Conservation (phyloP, 1,140 invertebrate species). For the Nephotettix cincticeps region DNA sequence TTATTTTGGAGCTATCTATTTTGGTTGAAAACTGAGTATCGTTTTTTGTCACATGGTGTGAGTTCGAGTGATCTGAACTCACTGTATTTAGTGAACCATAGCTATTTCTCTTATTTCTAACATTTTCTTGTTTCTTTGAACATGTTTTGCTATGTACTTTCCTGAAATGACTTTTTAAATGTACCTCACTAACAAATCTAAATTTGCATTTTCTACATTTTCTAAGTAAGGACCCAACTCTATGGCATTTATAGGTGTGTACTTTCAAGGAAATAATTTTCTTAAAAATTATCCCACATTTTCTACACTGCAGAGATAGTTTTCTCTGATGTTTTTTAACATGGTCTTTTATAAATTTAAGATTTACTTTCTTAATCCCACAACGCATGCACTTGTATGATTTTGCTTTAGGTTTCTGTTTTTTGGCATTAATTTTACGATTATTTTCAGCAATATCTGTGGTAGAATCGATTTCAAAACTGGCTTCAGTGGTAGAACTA, state of each 20-base stretch:
- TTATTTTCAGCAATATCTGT: not conserved
- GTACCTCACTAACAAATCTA: not conserved
- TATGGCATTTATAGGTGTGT: not conserved
- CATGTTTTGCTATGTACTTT: not conserved
- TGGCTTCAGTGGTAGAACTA: not conserved
- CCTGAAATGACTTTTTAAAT: not conserved
- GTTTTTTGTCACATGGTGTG: no score
- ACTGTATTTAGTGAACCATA: not conserved
- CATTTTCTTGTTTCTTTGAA: not conserved
- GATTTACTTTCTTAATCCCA: slow-evolving; percentile 1
- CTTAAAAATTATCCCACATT: not conserved
- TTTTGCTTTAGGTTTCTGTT: not conserved
- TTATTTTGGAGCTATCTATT: not conserved
- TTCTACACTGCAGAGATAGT: not conserved
- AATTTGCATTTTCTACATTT: not conserved
- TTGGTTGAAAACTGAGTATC: not conserved
- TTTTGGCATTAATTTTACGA: no score
- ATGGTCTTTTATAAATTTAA: not conserved
- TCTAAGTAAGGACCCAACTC: not conserved
- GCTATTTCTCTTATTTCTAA: not conserved
- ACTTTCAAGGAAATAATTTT: not conserved
- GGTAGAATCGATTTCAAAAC: not conserved
- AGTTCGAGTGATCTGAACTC: no score
- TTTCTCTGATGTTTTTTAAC: not conserved
- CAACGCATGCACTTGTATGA: not conserved